Evolutionary conservation across 2,888 invertebrate species (phyloP), one percentile per base, ranked within the genome.

Genomic region (Clistopyga incitator): DNA sequence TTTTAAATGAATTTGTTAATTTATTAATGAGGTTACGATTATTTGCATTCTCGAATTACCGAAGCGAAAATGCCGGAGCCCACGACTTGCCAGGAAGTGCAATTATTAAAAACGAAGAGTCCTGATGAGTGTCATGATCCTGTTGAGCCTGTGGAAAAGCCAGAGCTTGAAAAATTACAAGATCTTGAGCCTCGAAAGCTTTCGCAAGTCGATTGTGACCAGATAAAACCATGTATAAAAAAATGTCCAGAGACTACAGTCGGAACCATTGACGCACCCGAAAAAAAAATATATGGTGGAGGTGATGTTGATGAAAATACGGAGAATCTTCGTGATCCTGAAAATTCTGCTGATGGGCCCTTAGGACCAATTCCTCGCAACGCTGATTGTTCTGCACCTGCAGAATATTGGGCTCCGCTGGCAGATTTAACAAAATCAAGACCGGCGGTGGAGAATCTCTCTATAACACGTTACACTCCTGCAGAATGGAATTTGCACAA

Each of bases 361-460:
- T 64, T 85, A 68, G 86, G 82, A 23, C 78, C 81, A n/a, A 75
- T 78, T 52, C 75, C 78, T 20, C 23, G 47, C 8, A 6, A 54
- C 23, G 42, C 18, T 13, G 76, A 81, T 18, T 54, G 61, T 65
- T 38, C 78, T 6, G 74, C 78, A 52, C 82, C 88, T 10, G 47
- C 75, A 6, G 84, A 85, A 50, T 80, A 96, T 91, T 97, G 96
- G 96, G 95, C 96, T 25, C 96, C 96, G 0, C 93, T 96, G 79
- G 95, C 95, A 0, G 95, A 94, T 0, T 93, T 96, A 88, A 96
- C 97, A 0, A 96, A 96, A 3, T 96, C 96, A 0, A 94, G 97
- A 86, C 97, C 97, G 0, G 94, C 94, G 0, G 97, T 96, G 11
- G 96, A 96, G 91, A 96, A 96, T 87, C 96, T 96, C 89, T 96